These are phyloP conservation scores for Macrobrachium rosenbergii DNA, from an alignment of 1,140 invertebrate genomes.

Conservation along the genomic window DNA sequence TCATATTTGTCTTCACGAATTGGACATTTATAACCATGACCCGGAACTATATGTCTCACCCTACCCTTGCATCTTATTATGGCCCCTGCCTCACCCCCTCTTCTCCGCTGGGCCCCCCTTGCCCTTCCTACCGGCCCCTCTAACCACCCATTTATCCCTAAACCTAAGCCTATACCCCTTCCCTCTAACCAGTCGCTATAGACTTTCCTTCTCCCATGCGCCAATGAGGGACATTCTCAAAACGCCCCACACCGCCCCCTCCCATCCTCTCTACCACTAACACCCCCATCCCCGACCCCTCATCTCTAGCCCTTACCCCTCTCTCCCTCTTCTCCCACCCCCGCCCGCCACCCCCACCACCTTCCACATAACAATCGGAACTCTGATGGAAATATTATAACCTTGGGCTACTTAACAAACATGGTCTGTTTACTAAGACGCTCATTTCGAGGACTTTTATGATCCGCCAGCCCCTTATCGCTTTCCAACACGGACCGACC, in stretches of 20 bases:
- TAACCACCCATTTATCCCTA: neutral
- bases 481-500: neutral
- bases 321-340: neutral
- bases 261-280: neutral
- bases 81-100: too few species aligned
- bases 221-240: neutral
- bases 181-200: neutral
- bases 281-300: neutral
- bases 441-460: conserved; percentile 45
- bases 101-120: too few species aligned
- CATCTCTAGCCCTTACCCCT: too few species aligned
- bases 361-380: neutral
- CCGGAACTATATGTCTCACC: too few species aligned
- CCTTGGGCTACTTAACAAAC: conserved; percentile 47
- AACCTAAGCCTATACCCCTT: neutral
- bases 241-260: neutral
- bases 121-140: neutral
- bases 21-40: too few species aligned
- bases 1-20: too few species aligned
- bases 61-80: too few species aligned
- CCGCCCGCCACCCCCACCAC: conserved; percentile 2
- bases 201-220: neutral
- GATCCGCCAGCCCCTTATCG: conserved; percentile 34
- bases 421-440: conserved; percentile 48
- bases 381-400: conserved; percentile 52